phyloP scores from a whole-genome alignment of 2,113 vertebrate species.

The Campylomormyrus tamandua region DNA sequence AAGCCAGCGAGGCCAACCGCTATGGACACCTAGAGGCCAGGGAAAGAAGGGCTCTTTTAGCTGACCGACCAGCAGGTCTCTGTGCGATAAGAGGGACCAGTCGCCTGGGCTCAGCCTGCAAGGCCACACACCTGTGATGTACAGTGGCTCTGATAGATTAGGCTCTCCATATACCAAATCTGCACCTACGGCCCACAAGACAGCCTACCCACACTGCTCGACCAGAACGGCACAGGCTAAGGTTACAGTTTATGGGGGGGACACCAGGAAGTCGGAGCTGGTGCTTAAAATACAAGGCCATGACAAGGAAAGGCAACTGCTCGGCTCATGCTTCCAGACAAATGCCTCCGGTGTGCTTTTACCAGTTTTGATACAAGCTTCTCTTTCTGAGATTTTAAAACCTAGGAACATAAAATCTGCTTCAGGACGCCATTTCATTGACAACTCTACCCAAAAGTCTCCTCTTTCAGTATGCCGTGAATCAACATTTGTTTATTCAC shows the following conservation, averaged over 20 bases:
- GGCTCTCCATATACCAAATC: not conserved
- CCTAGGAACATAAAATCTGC: not conserved
- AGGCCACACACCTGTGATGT: not conserved
- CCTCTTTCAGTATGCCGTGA: not conserved
- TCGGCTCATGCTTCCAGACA: not conserved
- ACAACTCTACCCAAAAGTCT: not conserved
- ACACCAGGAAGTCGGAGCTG: not conserved
- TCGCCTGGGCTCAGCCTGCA: not conserved
- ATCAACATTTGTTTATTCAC: not conserved
- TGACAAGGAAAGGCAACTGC: not conserved
- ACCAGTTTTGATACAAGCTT: not conserved
- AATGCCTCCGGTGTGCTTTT: not conserved
- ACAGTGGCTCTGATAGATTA: not conserved
- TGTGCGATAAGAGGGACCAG: not conserved
- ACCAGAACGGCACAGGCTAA: not conserved
- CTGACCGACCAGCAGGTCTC: not conserved
- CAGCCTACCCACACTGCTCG: not conserved
- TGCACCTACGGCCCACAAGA: not conserved
- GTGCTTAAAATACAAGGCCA: not conserved
- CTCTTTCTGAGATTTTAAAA: not conserved
- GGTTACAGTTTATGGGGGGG: not conserved
- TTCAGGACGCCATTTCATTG: not conserved
- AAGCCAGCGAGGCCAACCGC: conserved; percentile 86
- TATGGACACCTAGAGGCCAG: conserved; percentile 72
- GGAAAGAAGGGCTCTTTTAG: not conserved